Percentiles rank a stretch among this genome's conserved stretches.
phyloP scores from a whole-genome alignment of 2,797 vertebrate species.

The Nyctibius grandis region DNA sequence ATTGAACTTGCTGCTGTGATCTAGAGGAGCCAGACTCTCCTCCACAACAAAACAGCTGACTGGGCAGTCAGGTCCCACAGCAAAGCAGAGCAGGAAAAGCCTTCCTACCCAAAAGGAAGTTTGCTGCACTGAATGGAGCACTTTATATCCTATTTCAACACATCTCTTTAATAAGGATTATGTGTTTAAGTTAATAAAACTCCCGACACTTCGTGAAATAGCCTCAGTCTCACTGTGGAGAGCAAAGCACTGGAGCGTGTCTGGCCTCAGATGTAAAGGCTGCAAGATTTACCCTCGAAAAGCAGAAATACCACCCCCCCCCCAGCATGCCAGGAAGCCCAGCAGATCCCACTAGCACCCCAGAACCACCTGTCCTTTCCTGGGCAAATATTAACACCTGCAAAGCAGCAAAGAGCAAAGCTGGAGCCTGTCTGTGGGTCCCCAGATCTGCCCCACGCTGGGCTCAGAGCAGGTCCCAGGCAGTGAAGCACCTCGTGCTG shows the following conservation, averaged over 20 bases:
- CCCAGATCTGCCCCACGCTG: fast-evolving
- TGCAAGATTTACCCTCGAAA: too few species aligned
- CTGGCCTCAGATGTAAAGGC: too few species aligned
- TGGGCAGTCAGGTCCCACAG: background rate
- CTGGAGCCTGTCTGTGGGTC: fast-evolving
- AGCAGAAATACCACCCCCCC: background rate
- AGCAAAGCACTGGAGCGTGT: fast-evolving
- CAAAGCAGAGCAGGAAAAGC: background rate
- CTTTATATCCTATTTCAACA: background rate
- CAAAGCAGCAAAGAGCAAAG: background rate
- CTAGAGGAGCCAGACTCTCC: background rate
- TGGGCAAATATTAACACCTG: background rate
- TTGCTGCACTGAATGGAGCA: background rate
- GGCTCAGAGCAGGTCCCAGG: background rate
- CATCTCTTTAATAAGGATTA: background rate
- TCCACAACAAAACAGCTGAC: background rate
- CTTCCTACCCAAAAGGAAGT: background rate
- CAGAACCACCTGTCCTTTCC: background rate
- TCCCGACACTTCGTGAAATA: background rate
- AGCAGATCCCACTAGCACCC: fast-evolving
- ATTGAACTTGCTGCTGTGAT: fast-evolving
- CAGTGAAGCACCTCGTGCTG: background rate
- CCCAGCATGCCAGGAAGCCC: background rate
- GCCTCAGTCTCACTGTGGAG: background rate
- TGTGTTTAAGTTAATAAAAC: background rate